Base-by-base conservation (phyloP, 2,888 invertebrate genomes). In the Dendrolimus pini region DNA sequence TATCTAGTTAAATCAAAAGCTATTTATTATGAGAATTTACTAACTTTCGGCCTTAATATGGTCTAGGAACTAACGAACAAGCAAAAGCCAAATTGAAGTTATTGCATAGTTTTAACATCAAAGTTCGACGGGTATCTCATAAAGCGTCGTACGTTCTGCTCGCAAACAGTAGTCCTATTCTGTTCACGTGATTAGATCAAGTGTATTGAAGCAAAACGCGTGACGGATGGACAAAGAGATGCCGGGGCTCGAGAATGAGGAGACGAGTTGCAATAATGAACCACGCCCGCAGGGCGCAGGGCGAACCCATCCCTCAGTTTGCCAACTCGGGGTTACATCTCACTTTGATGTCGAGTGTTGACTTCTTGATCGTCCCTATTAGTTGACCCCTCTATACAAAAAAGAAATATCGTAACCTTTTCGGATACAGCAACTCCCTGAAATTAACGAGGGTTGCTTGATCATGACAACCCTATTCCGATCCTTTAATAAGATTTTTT, bases 161-260 rank as follows among this genome's bases (percentile, higher is more conserved):
- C 66, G 69, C 69, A 71, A 68, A 69, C 66, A 71, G 67, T 68
- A 63, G 63, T 60, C 61, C 65, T 65, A 65, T 63, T 63, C 74
- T 73, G 67, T 72, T 73, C 68, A 66, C 69, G 71, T 72, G 73
- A 72, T 77, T 75, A 72, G 71, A 72, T 70, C 69, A 66, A 72
- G 71, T 71, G 74, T 74, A 77, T 75, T 71, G 74, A 63, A 67
- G 65, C 65, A 65, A 66, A 70, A 71, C 71, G 74, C 77, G 79
- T 80, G 79, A 79, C 75, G 75, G 69, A 72, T 70, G 69, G 72
- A 84, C 83, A 84, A 85, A 85, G 77, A 74, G 74, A 78, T 75
- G 73, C 74, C 75, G 64, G 67, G 66, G 75, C 74, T 47, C 75
- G 65, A 66, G 66, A 74, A 72, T 72, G 71, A 70, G 65, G 69